Evolutionary conservation across 2,888 invertebrate genomes (phyloP), one percentile per base, ranked within the genome.

Genomic region (Tortricodes alternella): DNA sequence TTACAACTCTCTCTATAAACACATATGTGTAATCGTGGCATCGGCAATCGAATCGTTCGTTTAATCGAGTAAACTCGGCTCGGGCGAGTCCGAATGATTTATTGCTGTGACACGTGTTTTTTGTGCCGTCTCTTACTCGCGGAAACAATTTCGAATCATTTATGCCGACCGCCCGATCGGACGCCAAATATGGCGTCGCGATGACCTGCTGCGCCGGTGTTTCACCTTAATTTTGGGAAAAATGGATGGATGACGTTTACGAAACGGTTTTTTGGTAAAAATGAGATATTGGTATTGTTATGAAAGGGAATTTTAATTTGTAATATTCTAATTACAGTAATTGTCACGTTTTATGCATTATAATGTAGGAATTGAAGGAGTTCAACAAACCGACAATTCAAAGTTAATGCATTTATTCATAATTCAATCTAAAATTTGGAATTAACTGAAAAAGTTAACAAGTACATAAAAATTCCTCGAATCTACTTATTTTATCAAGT

Each of bases 71-170:
- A 82, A 83, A 83, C 81, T 80, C 78, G 75, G 80, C 77, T 83
- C 76, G 81, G 78, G 73, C 73, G 67, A 66, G 66, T 71, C 50
- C 67, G 82, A 85, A 89, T 90, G 89, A 89, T 90, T 90, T 90
- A 90, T 88, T 86, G 78, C 80, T 71, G 75, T 80, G 79, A 90
- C 90, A 90, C 90, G 85, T 88, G 80, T 79, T 89, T 90, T 90
- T 89, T 89, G 86, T 78, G 70, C 72, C 68, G 73, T 69, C 70
- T 64, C 71, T 69, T 65, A 64, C 78, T 83, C 78, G 80, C 87
- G 89, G 89, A 89, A 89, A 89, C 87, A 81, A 87, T 89, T 88
- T 87, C 76, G 85, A 76, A 83, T 88, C 89, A 86, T 87, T 88
- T 88, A 87, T 86, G 74, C 85, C 73, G 81, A 77, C 86, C 85